phyloP scores from a whole-genome alignment of 2,797 vertebrate species.

The Sarcophilus harrisii region DNA sequence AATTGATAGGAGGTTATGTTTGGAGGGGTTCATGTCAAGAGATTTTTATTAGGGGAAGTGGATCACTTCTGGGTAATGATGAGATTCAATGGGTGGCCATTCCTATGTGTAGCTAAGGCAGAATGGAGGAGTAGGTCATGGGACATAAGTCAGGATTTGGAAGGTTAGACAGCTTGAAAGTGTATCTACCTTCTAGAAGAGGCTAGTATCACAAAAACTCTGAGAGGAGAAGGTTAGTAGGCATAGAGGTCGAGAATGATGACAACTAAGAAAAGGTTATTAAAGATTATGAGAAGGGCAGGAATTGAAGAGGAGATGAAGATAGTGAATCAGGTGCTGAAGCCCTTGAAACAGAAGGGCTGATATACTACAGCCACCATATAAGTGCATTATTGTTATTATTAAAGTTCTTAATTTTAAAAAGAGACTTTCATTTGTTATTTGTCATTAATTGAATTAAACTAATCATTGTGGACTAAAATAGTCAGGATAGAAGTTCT shows the following conservation, averaged over 20 bases:
- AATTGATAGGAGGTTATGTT: neutral
- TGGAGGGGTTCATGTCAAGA: neutral
- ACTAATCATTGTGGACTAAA: neutral
- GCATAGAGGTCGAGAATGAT: no score
- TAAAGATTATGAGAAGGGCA: neutral
- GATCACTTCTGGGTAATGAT: neutral
- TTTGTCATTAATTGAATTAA: neutral
- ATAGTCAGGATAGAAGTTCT: neutral
- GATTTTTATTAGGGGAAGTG: neutral
- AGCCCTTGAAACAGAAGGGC: neutral
- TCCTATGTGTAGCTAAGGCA: neutral
- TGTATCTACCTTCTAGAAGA: neutral
- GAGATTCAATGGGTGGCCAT: neutral
- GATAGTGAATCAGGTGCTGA: neutral
- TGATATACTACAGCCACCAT: neutral
- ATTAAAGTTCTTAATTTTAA: neutral
- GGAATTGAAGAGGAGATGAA: neutral
- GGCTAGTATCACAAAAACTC: no score
- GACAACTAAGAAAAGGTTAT: neutral
- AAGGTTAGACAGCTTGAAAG: neutral
- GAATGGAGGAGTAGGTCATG: neutral
- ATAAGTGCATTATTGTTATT: neutral
- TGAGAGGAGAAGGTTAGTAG: no score
- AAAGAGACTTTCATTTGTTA: neutral
- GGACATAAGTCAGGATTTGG: neutral